Conservation (phyloP, 1,140 invertebrate genomes). For the Halyomorpha halys region DNA sequence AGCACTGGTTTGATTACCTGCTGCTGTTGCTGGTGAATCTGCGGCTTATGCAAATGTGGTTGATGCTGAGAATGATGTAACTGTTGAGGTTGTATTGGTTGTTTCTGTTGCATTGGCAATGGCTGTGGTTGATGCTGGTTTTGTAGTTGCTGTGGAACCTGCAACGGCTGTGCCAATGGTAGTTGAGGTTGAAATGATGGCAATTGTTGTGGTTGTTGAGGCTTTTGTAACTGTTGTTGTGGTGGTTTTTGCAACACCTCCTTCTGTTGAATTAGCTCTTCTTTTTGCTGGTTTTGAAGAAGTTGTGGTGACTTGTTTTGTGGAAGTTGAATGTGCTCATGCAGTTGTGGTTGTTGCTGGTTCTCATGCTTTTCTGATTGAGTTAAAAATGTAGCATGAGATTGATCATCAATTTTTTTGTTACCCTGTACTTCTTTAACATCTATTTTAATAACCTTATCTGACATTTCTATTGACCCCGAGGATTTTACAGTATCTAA, state of each 20-base stretch:
- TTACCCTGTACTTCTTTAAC: too few relatives aligned
- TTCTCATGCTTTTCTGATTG: not conserved
- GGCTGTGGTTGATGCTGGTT: not conserved
- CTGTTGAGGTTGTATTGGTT: not conserved
- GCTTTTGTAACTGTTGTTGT: not conserved
- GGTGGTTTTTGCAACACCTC: not conserved
- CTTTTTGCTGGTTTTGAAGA: constrained; percentile 6
- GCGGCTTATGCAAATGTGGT: not conserved
- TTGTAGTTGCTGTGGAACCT: not conserved
- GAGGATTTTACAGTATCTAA: too few relatives aligned
- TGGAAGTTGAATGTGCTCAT: constrained; percentile 7
- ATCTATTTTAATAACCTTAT: too few relatives aligned
- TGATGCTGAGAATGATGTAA: too few relatives aligned
- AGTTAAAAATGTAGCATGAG: too few relatives aligned
- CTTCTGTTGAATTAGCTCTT: not conserved
- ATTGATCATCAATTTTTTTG: too few relatives aligned
- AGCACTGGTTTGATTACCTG: not conserved
- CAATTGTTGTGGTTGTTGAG: not conserved
- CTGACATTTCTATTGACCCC: too few relatives aligned
- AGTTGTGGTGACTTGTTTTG: too few relatives aligned
- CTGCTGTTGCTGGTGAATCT: not conserved
- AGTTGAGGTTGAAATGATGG: not conserved
- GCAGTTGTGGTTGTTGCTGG: constrained; percentile 7
- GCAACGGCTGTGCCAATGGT: not conserved
- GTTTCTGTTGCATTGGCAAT: not conserved